phyloP scores from a whole-genome alignment of 2,888 invertebrate genomes.

The Platycnemis pennipes region DNA sequence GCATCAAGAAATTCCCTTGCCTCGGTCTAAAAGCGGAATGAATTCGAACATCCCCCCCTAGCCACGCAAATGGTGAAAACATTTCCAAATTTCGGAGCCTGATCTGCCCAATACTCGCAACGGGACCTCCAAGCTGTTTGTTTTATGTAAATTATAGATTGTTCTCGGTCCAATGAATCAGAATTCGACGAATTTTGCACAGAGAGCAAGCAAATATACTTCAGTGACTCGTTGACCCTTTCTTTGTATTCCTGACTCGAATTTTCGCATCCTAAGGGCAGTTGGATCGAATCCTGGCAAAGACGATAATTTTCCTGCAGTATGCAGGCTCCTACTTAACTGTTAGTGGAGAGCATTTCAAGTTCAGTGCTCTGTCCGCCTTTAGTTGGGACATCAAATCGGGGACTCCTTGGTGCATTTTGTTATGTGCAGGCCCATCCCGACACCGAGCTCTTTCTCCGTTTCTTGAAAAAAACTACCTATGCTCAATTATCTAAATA shows the following conservation, averaged over 20 bases:
- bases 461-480: too few relatives aligned
- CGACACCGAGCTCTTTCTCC: too few relatives aligned
- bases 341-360: too few relatives aligned
- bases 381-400: too few relatives aligned
- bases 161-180: neutral
- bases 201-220: neutral
- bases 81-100: neutral
- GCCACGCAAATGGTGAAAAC: neutral
- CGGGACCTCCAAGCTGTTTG: neutral
- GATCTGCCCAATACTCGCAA: neutral
- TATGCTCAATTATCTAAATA: too few relatives aligned
- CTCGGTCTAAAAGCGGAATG: neutral
- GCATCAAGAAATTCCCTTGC: neutral
- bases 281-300: too few relatives aligned
- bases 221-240: neutral
- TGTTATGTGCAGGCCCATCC: too few relatives aligned
- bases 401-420: too few relatives aligned
- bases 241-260: neutral
- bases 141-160: neutral
- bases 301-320: too few relatives aligned
- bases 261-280: too few relatives aligned
- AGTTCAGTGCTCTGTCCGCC: too few relatives aligned
- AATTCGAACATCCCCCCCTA: neutral
- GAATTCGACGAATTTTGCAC: neutral
- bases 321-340: too few relatives aligned